Percentiles rank a stretch among this genome's conserved stretches.
phyloP scores from a whole-genome alignment of 2,113 vertebrate species.

The Anser brachyrhynchus region DNA sequence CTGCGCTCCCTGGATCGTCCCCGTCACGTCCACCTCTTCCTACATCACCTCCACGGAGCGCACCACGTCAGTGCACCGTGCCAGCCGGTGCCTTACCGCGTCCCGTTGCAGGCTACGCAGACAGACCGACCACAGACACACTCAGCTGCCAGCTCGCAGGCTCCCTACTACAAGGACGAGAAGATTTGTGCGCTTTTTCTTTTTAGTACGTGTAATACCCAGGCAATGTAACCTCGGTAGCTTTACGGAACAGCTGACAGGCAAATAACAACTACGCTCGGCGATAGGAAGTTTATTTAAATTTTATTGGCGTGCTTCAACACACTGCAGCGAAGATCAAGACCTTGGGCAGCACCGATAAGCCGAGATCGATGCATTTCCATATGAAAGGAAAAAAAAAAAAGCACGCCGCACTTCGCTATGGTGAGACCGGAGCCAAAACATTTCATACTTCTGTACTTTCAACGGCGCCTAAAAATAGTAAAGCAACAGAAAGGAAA shows the following conservation, averaged over 20 bases:
- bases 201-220: neutral
- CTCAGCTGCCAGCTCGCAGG: neutral
- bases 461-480: constrained; percentile 66
- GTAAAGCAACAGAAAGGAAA: constrained; percentile 42
- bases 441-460: constrained; percentile 48
- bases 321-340: neutral
- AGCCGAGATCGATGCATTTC: neutral
- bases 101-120: neutral
- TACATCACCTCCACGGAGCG: neutral
- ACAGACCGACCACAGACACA: neutral
- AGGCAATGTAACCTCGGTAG: neutral
- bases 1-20: neutral
- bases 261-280: neutral
- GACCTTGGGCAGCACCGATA: neutral
- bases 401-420: constrained; percentile 8
- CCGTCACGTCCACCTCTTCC: neutral
- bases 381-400: neutral
- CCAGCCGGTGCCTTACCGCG: neutral
- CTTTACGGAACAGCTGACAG: neutral
- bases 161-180: neutral
- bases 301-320: neutral
- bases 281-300: neutral
- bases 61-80: neutral
- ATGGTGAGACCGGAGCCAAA: constrained; percentile 48
- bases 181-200: neutral